Evolutionary conservation across 2,113 vertebrate genomes (phyloP).

Genomic region (Albula glossodonta): DNA sequence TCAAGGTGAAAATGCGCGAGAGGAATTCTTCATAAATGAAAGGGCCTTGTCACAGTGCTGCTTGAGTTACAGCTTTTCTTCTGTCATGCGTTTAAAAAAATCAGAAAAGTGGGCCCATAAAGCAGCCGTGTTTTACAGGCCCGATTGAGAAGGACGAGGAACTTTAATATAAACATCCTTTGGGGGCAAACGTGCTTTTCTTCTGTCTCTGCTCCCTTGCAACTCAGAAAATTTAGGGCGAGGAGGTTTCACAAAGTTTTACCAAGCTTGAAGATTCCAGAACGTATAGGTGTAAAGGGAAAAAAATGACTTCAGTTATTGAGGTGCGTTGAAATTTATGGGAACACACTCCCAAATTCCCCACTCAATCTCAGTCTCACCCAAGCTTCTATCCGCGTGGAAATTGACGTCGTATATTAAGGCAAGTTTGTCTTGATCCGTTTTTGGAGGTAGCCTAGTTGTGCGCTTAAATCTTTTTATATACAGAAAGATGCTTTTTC

Average conservation of each 20-base stretch:
- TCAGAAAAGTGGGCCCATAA: neutral
- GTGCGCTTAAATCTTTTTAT: neutral
- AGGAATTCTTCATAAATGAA: neutral
- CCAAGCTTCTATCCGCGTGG: neutral
- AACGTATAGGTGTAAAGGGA: neutral
- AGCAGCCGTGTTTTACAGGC: neutral
- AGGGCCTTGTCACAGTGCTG: neutral
- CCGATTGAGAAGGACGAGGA: neutral
- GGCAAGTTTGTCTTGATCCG: too few species aligned
- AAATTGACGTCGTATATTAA: too few species aligned
- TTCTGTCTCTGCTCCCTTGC: neutral
- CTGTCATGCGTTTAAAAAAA: neutral
- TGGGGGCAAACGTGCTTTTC: neutral
- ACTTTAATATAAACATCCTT: neutral
- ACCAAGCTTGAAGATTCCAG: neutral
- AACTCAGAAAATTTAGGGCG: neutral
- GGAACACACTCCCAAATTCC: neutral
- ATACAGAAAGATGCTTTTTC: neutral
- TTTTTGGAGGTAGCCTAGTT: too few species aligned
- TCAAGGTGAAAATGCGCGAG: neutral
- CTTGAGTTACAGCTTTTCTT: neutral
- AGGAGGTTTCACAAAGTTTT: neutral
- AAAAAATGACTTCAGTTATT: neutral
- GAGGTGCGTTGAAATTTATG: neutral
- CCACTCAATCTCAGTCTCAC: neutral